phyloP scores from a whole-genome alignment of 2,888 invertebrate species.

The Cheilosia variabilis region DNA sequence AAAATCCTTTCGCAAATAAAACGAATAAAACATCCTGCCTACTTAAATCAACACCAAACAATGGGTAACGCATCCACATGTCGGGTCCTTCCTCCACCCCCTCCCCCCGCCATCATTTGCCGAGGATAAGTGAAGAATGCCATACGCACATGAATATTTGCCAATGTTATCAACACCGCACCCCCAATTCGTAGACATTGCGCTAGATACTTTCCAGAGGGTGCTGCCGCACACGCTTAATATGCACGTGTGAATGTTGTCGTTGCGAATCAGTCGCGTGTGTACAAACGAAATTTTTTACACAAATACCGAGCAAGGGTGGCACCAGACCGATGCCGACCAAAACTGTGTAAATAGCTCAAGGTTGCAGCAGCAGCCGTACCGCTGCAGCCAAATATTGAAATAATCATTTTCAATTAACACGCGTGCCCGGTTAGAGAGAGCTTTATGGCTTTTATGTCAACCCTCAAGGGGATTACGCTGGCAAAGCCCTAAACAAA shows the following conservation, averaged over 20 bases:
- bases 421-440: conserved; percentile 62
- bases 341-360: conserved; percentile 60
- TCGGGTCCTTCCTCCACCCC: too few species aligned
- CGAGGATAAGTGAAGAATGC: not conserved
- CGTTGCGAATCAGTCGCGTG: conserved; percentile 72
- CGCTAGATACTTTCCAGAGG: conserved; percentile 31
- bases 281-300: conserved; percentile 71
- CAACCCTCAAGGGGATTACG: conserved; percentile 53
- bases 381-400: conserved; percentile 76
- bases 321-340: conserved; percentile 1
- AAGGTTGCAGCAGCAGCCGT: conserved; percentile 46
- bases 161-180: conserved; percentile 68
- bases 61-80: conserved; percentile 33
- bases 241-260: conserved; percentile 72
- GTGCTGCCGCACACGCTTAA: conserved; percentile 33
- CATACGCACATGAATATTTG: conserved; percentile 66
- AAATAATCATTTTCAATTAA: conserved; percentile 79
- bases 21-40: conserved; percentile 56
- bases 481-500: conserved; percentile 40
- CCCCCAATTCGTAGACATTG: conserved; percentile 9
- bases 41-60: conserved; percentile 71
- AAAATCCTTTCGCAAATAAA: conserved; percentile 65
- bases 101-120: not conserved
- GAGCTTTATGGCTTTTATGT: conserved; percentile 69
- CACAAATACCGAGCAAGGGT: conserved; percentile 52